Percentiles rank a stretch among this genome's conserved stretches.
phyloP scores from a whole-genome alignment of 2,888 invertebrate genomes.

The Portevinia maculata region DNA sequence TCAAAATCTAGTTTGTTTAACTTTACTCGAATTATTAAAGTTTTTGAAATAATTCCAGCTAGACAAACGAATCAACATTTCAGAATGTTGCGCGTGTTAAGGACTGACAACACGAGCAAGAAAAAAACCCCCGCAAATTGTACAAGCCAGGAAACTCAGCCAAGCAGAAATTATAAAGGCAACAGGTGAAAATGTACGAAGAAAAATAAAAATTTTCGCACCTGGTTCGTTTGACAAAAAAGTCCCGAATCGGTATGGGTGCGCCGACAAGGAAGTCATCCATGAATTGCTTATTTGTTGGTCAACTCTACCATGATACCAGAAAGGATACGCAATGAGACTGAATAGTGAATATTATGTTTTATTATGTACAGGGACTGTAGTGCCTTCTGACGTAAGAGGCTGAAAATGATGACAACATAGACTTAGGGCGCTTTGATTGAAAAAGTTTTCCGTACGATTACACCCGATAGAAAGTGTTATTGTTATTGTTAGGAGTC shows the following conservation, averaged over 20 bases:
- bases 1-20: slow-evolving; percentile 41
- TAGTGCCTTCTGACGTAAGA: slow-evolving; percentile 7
- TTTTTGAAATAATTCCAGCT: slow-evolving; percentile 22
- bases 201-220: slow-evolving; percentile 6
- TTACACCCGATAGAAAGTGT: slow-evolving; percentile 47
- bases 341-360: neutral
- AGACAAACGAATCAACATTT: slow-evolving; percentile 29
- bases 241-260: neutral
- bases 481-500: slow-evolving; percentile 24
- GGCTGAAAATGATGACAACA: neutral
- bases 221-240: slow-evolving; percentile 13
- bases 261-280: slow-evolving; percentile 13
- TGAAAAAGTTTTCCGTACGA: slow-evolving; percentile 61
- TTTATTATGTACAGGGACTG: neutral
- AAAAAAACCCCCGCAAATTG: too few relatives aligned
- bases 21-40: slow-evolving; percentile 23
- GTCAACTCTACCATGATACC: neutral
- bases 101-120: neutral
- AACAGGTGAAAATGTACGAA: slow-evolving; percentile 2
- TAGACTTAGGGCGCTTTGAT: slow-evolving; percentile 42
- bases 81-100: neutral
- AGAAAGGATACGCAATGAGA: slow-evolving; percentile 4
- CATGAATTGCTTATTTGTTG: slow-evolving; percentile 47
- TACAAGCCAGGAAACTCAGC: slow-evolving; percentile 17
- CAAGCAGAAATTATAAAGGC: slow-evolving; percentile 34